Evolutionary conservation across 1,140 invertebrate genomes (phyloP).

Genomic region (Scaptomyza pallida): DNA sequence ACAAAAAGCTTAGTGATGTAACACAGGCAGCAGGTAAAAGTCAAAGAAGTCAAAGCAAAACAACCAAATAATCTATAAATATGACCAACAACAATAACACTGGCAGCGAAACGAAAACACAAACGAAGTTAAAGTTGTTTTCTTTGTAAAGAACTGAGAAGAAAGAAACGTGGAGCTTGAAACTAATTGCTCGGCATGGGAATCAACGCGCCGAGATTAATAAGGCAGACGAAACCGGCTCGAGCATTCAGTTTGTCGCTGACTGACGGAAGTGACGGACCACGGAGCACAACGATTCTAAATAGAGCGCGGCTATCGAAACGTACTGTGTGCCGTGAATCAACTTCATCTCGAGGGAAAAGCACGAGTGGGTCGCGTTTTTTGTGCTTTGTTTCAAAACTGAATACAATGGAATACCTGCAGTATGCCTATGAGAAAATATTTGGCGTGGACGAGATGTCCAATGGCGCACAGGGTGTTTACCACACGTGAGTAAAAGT

Average conservation of each 20-base stretch:
- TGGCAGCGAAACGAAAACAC: conserved; percentile 19
- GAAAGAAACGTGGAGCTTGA: conserved; percentile 31
- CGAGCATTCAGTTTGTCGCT: conserved; percentile 49
- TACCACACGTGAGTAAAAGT: conserved; percentile 53
- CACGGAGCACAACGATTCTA: conserved; percentile 18
- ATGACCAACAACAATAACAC: conserved; percentile 13
- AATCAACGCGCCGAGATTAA: conserved; percentile 48
- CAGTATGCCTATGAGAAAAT: conserved; percentile 69
- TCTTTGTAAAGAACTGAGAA: conserved; percentile 5
- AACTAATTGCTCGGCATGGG: conserved; percentile 57
- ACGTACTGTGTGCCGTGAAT: neutral
- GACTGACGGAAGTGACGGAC: conserved; percentile 57
- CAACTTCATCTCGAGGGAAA: conserved; percentile 15
- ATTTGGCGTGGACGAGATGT: conserved; percentile 41
- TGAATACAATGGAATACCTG: conserved; percentile 77
- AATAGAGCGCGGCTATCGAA: conserved; percentile 32
- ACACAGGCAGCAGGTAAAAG: conserved; percentile 33
- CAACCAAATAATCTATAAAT: conserved; percentile 17
- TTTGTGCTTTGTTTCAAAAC: conserved; percentile 35
- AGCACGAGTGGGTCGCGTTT: conserved; percentile 12
- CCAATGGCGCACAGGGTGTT: conserved; percentile 40
- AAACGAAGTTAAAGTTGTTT: conserved; percentile 19
- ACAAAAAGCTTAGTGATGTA: conserved; percentile 35
- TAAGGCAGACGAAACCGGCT: conserved; percentile 54
- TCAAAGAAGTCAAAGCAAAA: conserved; percentile 54